These are phyloP conservation scores for Microctenopoma lineatum DNA, from an alignment of 2,797 vertebrate genomes.

Conservation along the genomic window DNA sequence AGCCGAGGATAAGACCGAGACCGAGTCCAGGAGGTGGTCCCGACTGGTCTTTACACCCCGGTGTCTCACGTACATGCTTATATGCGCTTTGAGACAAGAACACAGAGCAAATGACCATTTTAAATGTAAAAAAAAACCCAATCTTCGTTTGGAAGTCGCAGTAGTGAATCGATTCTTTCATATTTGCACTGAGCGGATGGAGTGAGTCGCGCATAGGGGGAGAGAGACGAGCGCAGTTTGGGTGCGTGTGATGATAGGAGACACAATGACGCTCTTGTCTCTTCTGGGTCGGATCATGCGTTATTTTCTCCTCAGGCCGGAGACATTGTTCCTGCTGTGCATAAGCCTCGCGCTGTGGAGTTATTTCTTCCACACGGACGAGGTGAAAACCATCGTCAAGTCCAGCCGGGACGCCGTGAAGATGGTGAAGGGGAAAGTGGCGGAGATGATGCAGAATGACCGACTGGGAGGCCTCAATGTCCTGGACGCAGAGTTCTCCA, in stretches of 20 bases:
- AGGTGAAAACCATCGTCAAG: constrained; percentile 98
- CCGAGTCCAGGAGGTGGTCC: constrained; percentile 51
- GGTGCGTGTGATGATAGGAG: constrained; percentile 89
- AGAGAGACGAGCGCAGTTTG: constrained; percentile 65
- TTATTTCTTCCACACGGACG: constrained; percentile 99
- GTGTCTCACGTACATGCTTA: constrained; percentile 36
- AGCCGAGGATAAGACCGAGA: constrained; percentile 46
- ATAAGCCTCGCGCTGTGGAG: constrained; percentile 98
- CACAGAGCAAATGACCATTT: constrained; percentile 10
- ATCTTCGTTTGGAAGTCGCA: constrained; percentile 12
- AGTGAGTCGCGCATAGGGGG: constrained; percentile 70
- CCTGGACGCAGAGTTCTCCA: constrained; percentile 96
- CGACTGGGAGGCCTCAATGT: constrained; percentile 91
- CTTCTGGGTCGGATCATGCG: constrained; percentile 99
- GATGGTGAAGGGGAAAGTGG: constrained; percentile 98
- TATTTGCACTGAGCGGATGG: constrained; percentile 69
- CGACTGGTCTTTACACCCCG: constrained; percentile 41
- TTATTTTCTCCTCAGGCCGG: constrained; percentile 98
- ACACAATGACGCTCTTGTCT: constrained; percentile 99
- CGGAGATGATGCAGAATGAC: constrained; percentile 98
- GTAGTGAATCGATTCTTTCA: constrained; percentile 32
- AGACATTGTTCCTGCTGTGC: constrained; percentile 96
- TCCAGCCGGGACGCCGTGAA: constrained; percentile 97
- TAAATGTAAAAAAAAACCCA: constrained; percentile 32
- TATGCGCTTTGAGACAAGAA: constrained; percentile 19